Base-by-base conservation (phyloP, 2,888 invertebrate genomes). In the Micoletzkya japonica region DNA sequence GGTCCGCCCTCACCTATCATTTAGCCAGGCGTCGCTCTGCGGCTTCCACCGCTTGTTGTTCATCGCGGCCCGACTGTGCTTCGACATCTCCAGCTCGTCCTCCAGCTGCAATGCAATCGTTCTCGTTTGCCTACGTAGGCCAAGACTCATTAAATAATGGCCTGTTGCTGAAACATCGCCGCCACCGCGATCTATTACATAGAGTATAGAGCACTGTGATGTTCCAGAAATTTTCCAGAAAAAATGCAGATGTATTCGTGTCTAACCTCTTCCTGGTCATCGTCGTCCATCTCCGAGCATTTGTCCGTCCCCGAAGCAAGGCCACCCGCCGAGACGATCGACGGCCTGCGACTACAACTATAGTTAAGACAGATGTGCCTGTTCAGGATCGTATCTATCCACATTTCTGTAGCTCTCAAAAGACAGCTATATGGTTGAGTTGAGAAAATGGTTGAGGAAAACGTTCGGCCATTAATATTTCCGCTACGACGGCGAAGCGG, bases 21-120 rank as follows among this genome's bases (percentile, higher is more conserved):
- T 67, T 10, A 83, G 70, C 83, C 83, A 83, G 7, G 76, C 76
- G 59, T 83, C 83, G 61, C 77, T 78, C 36, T 77, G 77, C 0
- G 76, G 73, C 52, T 80, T 78, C 82, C 82, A 83, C 44, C 77
- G 78, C 32, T 80, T 76, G 67, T 81, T 82, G 72, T 80, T 77
- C 75, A 77, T 82, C 6, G 82, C 83, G 0, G 80, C 81, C 34
- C 80, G 78, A 7, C 77, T 77, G 54, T 82, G 83, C 59, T 78
- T 77, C 2, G 78, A 74, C 78, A 84, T 77, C 39, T 85, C 84
- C 59, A 76, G 56, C 37, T 81, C 81, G 50, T 84, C 83, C 30
- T 82, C 83, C 4, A 79, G 60, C 56, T 83, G 20, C 49, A 60
- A 67, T 28, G 49, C 36, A 6, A 37, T 71, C 17, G 20, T 28